Base-by-base conservation (phyloP, 2,113 vertebrate genomes). In the Marcusenius ussheri region DNA sequence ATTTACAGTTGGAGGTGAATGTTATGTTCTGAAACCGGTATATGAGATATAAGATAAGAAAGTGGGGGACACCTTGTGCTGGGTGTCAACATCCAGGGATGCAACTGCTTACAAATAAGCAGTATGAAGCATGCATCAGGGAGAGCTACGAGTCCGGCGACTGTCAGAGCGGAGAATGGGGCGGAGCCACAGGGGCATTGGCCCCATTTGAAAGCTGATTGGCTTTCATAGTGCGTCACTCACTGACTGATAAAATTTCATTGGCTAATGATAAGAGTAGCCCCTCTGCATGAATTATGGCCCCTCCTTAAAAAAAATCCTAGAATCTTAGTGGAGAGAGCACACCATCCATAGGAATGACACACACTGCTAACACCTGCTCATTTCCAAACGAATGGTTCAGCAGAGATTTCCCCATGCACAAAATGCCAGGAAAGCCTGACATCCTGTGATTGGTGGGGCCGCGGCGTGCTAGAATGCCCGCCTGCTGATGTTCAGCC, bases 161-260 rank as follows among this genome's bases (percentile, higher is more conserved):
- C 91, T 89, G 46, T 89, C 88, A 77, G 27, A 88, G 89, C 6
- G 1, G 49, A n/a, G 84, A 91, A 83, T 56, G n/a, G 88, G 27
- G 17, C 31, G 49, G 66, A 88, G 27, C 45, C 88, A 84, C 24
- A 27, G 58, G 31, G 35, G 3, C 2, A 19, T 0, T 42, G 31
- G 77, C 39, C 77, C 27, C 62, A 31, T 70, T 27, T 13, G n/a
- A 70, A 31, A 70, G 27, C 62, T 70, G 62, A 70, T 31, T 70
- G 62, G 62, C 27, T 70, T 11, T 11, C n/a, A 31, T 3, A 31
- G 62, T 70, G 62, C 3, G 15, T 39, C 35, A 83, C 15, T 35
- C 74, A 42, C 6, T 45, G 15, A 45, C 35, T 39, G 5, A 21
- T 42, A 45, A 17, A 2, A 39, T 45, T 45, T 70, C 9, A 70